phyloP scores from a whole-genome alignment of 2,113 vertebrate species.

The Pteronura brasiliensis region DNA sequence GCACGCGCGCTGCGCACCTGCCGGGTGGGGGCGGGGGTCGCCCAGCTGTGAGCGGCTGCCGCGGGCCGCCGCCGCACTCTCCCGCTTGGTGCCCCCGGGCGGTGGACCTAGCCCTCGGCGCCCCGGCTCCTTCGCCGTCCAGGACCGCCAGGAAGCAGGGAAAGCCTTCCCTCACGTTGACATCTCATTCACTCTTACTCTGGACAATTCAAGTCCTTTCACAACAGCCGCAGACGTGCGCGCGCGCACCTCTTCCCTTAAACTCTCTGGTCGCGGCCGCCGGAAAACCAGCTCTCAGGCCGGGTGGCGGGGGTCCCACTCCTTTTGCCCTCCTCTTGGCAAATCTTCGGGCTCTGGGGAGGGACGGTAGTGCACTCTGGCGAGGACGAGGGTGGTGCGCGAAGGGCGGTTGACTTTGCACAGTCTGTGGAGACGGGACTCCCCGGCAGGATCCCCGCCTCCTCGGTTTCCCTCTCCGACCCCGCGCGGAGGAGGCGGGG shows the following conservation, averaged over 20 bases:
- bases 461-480: neutral
- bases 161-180: neutral
- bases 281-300: neutral
- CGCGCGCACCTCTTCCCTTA: neutral
- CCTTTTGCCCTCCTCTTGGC: neutral
- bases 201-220: neutral
- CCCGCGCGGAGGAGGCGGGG: neutral
- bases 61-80: neutral
- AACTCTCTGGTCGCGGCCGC: neutral
- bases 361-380: neutral
- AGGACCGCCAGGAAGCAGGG: neutral
- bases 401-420: neutral
- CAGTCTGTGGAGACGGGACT: neutral
- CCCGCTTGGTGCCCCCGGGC: accelerated
- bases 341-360: neutral
- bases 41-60: accelerated
- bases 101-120: neutral
- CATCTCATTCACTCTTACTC: neutral
- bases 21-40: neutral
- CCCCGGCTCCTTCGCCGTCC: neutral
- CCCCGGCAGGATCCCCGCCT: neutral
- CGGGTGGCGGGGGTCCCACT: neutral
- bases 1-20: conserved; percentile 40
- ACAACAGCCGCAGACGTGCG: neutral
- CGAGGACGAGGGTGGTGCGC: neutral